Conservation (phyloP, 1,140 invertebrate species). For the Leguminivora glycinivorella region DNA sequence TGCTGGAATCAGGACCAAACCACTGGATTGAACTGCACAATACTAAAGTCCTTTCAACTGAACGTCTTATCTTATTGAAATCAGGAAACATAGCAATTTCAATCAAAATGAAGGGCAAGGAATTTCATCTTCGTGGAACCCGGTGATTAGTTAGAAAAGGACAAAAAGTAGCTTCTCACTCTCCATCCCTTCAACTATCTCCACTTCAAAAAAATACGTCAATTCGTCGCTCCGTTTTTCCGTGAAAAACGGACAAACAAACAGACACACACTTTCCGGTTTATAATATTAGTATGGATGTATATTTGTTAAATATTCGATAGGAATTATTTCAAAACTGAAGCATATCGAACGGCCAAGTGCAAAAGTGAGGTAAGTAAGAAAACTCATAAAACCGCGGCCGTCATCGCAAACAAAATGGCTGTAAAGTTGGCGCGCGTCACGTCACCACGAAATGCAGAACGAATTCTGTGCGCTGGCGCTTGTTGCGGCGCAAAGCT, state of each 20-base stretch:
- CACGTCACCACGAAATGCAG: constrained; percentile 26
- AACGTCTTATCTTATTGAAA: too few species aligned
- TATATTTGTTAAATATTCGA: not conserved
- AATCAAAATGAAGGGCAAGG: too few species aligned
- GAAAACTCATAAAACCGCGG: constrained; percentile 6
- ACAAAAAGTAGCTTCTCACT: too few species aligned
- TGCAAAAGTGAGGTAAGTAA: not conserved
- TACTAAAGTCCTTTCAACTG: too few species aligned
- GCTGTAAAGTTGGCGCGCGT: constrained; percentile 11
- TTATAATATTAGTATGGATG: not conserved
- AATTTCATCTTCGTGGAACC: too few species aligned
- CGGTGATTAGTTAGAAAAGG: too few species aligned
- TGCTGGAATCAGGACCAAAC: too few species aligned
- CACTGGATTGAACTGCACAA: too few species aligned
- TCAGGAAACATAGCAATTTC: too few species aligned
- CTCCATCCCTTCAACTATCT: too few species aligned
- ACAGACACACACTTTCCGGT: not conserved
- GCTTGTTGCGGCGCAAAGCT: not conserved
- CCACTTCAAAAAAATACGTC: too few species aligned
- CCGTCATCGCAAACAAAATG: constrained; percentile 4
- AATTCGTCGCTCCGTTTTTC: too few species aligned
- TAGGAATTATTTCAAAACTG: not conserved
- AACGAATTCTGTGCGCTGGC: constrained; percentile 23
- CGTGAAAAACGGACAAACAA: not conserved
- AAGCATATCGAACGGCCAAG: not conserved